phyloP scores from a whole-genome alignment of 2,113 vertebrate species.

The Apistogramma diplotaenia region DNA sequence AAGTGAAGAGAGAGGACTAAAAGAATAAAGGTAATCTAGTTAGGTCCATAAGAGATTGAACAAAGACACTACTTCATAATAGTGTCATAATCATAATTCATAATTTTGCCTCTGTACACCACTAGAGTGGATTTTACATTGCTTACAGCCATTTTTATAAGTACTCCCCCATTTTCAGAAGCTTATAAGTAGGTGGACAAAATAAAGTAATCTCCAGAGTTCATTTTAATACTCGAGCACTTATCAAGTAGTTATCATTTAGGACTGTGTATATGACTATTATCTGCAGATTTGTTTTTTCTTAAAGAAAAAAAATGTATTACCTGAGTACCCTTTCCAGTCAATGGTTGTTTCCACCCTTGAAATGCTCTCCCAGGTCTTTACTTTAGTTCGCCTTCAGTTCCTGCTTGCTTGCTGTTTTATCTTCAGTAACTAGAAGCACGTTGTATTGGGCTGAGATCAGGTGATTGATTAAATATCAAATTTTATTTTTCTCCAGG shows the following conservation, averaged over 20 bases:
- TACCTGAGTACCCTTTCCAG: neutral
- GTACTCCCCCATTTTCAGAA: neutral
- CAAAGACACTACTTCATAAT: neutral
- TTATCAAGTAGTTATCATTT: no score
- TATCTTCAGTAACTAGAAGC: neutral
- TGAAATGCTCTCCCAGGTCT: neutral
- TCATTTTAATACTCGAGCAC: neutral
- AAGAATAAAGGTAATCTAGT: neutral
- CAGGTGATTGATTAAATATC: no score
- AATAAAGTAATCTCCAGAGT: neutral
- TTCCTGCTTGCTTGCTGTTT: neutral
- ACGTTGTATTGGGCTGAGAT: neutral
- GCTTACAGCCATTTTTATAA: neutral
- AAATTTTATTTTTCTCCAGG: no score
- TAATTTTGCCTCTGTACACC: neutral
- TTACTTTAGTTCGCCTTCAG: neutral
- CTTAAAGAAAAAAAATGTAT: no score
- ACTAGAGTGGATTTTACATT: neutral
- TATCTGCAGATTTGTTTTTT: no score
- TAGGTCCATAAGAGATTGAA: neutral
- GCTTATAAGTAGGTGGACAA: accelerated
- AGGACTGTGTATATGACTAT: no score
- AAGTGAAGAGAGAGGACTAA: neutral
- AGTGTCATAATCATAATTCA: no score
- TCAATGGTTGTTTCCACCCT: neutral